Evolutionary conservation across 2,888 invertebrate species (phyloP).

Genomic region (Acrobasis suavella): DNA sequence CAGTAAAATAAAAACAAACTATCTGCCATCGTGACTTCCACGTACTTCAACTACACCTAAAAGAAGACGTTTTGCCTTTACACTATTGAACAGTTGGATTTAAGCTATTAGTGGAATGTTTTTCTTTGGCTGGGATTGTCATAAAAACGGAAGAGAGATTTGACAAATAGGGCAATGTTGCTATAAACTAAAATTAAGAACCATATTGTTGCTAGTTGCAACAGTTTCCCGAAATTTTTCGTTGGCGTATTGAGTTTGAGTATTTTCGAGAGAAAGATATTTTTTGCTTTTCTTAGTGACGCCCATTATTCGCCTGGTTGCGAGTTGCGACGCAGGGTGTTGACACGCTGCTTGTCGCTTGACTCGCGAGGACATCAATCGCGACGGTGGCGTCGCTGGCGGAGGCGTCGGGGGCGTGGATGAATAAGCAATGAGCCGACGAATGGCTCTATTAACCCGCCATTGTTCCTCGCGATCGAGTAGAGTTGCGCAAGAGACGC

Average conservation of each 20-base stretch:
- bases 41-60: background rate
- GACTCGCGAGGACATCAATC: constrained; percentile 68
- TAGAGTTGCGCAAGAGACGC: constrained; percentile 75
- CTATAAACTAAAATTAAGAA: too few relatives aligned
- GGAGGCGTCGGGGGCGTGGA: constrained; percentile 79
- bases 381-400: constrained; percentile 58
- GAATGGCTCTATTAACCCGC: constrained; percentile 80
- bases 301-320: constrained; percentile 17
- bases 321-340: constrained; percentile 28
- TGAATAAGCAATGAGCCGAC: constrained; percentile 80
- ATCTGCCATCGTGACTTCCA: constrained; percentile 1
- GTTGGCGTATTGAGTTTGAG: too few relatives aligned
- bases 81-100: too few relatives aligned
- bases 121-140: too few relatives aligned
- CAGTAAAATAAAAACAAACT: constrained; percentile 3
- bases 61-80: background rate
- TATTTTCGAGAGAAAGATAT: background rate
- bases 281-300: background rate
- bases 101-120: too few relatives aligned
- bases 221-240: too few relatives aligned
- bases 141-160: too few relatives aligned
- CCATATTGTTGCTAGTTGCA: too few relatives aligned
- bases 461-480: constrained; percentile 72
- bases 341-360: constrained; percentile 40
- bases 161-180: too few relatives aligned